These are phyloP conservation scores for Gasterosteus aculeatus DNA, from an alignment of 2,113 vertebrate genomes.

Conservation along the genomic window DNA sequence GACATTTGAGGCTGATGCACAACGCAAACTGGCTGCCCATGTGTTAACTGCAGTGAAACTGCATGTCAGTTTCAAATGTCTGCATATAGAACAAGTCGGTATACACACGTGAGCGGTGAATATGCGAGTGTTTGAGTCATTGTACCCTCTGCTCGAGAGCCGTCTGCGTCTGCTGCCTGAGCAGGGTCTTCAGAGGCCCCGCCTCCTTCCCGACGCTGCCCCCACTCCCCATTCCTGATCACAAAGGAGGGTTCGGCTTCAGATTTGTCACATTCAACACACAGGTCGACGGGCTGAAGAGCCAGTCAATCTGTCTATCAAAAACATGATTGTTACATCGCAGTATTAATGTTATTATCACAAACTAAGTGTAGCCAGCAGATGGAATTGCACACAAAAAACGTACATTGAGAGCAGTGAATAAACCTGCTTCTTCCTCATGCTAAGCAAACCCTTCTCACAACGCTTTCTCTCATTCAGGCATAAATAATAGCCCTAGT, in stretches of 20 bases:
- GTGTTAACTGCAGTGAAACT: background rate
- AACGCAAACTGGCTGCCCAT: constrained; percentile 6
- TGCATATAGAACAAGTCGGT: background rate
- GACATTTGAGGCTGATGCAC: constrained; percentile 16
- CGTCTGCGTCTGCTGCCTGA: constrained; percentile 96
- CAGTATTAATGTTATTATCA: constrained; percentile 2
- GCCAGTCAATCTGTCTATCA: background rate
- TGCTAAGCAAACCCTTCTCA: constrained; percentile 5
- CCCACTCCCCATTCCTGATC: constrained; percentile 97
- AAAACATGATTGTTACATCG: background rate
- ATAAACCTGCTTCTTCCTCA: constrained; percentile 4
- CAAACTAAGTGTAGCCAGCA: constrained; percentile 12
- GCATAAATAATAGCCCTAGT: background rate
- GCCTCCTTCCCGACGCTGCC: constrained; percentile 96
- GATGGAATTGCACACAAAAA: constrained; percentile 7
- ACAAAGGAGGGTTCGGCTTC: constrained; percentile 57
- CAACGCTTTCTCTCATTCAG: background rate
- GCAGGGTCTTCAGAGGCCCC: constrained; percentile 92
- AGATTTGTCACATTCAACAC: constrained; percentile 28
- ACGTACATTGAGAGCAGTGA: background rate
- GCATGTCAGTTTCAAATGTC: constrained; percentile 11
- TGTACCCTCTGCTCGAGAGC: constrained; percentile 96
- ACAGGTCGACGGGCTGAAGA: constrained; percentile 13
- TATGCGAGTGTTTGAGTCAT: constrained; percentile 19
- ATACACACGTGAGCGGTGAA: background rate